These are phyloP conservation scores for Tinamus major DNA, from an alignment of 2,797 vertebrate genomes.

Conservation along the genomic window DNA sequence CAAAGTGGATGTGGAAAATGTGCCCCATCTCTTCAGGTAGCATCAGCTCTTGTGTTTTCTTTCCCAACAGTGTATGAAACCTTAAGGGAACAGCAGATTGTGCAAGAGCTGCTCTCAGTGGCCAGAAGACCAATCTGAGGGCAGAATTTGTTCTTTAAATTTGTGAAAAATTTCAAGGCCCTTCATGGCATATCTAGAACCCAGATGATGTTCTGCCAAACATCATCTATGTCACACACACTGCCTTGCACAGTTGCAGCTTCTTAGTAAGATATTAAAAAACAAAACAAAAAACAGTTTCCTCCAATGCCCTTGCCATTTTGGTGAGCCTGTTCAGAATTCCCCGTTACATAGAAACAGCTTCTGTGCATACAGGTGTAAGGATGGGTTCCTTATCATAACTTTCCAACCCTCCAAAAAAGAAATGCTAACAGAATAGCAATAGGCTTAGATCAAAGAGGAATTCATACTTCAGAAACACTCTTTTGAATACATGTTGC, in stretches of 20 bases:
- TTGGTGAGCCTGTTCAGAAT: neutral
- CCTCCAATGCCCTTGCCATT: neutral
- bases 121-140: neutral
- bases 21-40: neutral
- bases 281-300: neutral
- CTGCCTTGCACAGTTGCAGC: neutral
- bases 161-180: neutral
- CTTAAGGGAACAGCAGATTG: fast-evolving
- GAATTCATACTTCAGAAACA: neutral
- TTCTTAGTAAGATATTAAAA: neutral
- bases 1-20: neutral
- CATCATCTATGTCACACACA: neutral
- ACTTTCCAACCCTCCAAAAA: neutral
- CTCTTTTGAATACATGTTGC: no score
- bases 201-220: neutral
- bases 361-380: neutral
- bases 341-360: neutral
- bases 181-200: fast-evolving
- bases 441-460: neutral
- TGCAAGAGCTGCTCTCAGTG: fast-evolving
- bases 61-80: neutral
- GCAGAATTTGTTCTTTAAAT: neutral
- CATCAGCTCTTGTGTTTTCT: neutral
- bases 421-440: neutral
- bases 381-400: neutral